Conservation (phyloP, 2,888 invertebrate species). For the Idaea aversata region DNA sequence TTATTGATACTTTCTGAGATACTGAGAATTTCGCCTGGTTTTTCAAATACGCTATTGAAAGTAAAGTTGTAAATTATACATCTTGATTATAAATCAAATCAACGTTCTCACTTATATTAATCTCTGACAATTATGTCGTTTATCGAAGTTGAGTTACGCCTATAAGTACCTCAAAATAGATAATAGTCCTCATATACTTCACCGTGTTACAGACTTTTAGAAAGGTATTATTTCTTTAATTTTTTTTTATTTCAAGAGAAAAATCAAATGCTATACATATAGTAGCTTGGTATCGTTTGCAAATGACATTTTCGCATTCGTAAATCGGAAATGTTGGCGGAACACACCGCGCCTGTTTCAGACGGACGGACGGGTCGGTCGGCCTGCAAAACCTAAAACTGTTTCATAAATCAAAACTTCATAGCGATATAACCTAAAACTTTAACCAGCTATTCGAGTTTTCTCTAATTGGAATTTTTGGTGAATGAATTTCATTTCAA, state of each 20-base stretch:
- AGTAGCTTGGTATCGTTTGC: neutral
- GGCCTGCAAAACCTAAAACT: neutral
- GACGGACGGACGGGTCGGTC: neutral
- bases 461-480: conserved; percentile 19
- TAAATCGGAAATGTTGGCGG: neutral
- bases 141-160: too few species aligned
- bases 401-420: neutral
- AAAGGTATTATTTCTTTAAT: conserved; percentile 7
- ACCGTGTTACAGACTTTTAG: too few species aligned
- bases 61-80: neutral
- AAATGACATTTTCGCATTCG: neutral
- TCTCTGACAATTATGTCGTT: too few species aligned
- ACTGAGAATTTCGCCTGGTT: conserved; percentile 20
- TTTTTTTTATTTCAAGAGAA: conserved; percentile 4
- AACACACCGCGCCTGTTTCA: neutral
- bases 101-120: too few species aligned
- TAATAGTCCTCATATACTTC: too few species aligned
- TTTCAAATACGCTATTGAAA: conserved; percentile 10
- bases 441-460: neutral
- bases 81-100: conserved; percentile 11
- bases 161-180: too few species aligned
- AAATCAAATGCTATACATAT: neutral
- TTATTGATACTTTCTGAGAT: conserved; percentile 37
- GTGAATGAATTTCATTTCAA: conserved; percentile 3
- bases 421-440: neutral